phyloP scores from a whole-genome alignment of 2,113 vertebrate species.

The Atractosteus spatula region DNA sequence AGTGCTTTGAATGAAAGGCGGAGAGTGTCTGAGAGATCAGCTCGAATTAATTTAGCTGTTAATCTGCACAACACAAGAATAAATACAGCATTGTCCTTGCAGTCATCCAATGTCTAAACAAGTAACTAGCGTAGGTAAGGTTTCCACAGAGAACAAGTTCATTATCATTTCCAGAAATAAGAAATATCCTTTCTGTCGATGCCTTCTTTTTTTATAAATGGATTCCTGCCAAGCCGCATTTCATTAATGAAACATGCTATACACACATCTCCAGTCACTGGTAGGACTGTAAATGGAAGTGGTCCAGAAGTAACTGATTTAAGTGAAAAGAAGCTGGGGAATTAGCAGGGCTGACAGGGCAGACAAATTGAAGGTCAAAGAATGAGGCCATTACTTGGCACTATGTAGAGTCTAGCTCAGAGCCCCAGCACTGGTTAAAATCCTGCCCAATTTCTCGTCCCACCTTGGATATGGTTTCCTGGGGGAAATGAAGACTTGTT shows the following conservation, averaged over 20 bases:
- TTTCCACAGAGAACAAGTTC: too few species aligned
- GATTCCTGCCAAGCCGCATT: neutral
- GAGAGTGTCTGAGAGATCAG: neutral
- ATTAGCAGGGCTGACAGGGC: constrained; percentile 14
- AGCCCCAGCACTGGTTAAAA: too few species aligned
- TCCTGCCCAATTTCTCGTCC: too few species aligned
- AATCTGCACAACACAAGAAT: neutral
- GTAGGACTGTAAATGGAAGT: neutral
- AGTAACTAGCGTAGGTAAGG: too few species aligned
- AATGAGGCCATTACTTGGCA: neutral
- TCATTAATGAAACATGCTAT: neutral
- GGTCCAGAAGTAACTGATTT: neutral
- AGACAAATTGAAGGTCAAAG: constrained; percentile 21
- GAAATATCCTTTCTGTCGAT: neutral
- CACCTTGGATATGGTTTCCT: neutral
- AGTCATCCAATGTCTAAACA: too few species aligned
- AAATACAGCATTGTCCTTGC: too few species aligned
- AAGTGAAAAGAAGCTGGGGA: neutral
- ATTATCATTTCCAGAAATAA: neutral
- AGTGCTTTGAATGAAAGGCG: constrained; percentile 1
- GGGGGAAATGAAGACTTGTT: neutral
- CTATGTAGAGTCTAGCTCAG: too few species aligned
- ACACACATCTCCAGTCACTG: neutral
- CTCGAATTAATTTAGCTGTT: constrained; percentile 5
- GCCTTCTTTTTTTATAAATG: neutral